Evolutionary conservation across 2,888 invertebrate genomes (phyloP), one percentile per base, ranked within the genome.

Genomic region (Dolomedes plantarius): DNA sequence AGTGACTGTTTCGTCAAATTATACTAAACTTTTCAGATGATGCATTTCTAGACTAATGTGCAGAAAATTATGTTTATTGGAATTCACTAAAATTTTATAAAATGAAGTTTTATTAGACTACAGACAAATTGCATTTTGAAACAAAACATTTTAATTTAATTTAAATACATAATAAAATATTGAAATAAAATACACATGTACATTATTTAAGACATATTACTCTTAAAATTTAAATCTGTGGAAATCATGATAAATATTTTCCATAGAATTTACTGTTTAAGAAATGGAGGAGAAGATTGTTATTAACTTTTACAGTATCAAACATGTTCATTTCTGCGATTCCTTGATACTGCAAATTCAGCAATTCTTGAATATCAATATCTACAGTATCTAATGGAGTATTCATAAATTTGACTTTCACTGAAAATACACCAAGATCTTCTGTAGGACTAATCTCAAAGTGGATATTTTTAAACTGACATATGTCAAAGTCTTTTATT

Each of bases 301-400:
- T 95, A 90, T 95, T 95, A 89, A 95, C 93, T 91, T 94, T 94
- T 28, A 95, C 95, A 91, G 94, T 94, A n/a, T 94, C 95, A 90
- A 95, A 95, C 93, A 96, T 93, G 89, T 95, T 94, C 94, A 95
- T 95, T 29, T 95, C 94, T 31, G 94, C 93, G 65, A 94, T 94
- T 28, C 95, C 95, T 90, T 95, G 95, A 89, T 94, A 95, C 90
- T 96, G 95, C 87, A 95, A 93, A 90, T 95, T 94, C 23, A 96
- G 92, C 41, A 95, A 91, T 90, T 95, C 94, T 91, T 92, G 92
- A 89, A 95, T 94, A 88, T 94, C 94, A 19, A 95, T 91, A 62
- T 95, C 94, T 31, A 95, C 93, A 82, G 94, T 94, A 90, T 95
- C 95, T 93, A 95, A 94, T 90, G 94, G 94, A 0, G 95, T 94